Conservation (phyloP, 2,888 invertebrate species). For the Drosophila tanythrix region DNA sequence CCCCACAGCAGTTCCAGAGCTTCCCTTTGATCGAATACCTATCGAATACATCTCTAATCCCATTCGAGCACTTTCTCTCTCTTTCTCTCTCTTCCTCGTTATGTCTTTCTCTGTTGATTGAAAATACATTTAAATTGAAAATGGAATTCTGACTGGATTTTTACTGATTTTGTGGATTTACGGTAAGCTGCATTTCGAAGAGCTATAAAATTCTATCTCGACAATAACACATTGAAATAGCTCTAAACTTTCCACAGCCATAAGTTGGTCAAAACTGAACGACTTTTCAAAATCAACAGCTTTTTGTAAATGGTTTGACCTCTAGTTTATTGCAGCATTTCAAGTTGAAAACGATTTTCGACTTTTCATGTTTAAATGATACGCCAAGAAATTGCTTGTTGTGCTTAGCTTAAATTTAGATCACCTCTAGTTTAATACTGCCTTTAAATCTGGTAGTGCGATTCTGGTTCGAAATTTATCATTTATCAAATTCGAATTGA, state of each 20-base stretch:
- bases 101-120: not conserved
- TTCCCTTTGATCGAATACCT: constrained; percentile 13
- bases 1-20: constrained; percentile 36
- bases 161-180: too few relatives aligned
- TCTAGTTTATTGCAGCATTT: not conserved
- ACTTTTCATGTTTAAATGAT: not conserved
- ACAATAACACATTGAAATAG: too few relatives aligned
- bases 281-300: not conserved
- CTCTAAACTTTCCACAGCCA: not conserved
- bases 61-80: not conserved
- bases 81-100: not conserved
- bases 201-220: too few relatives aligned
- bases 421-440: too few relatives aligned
- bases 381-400: not conserved
- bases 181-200: too few relatives aligned
- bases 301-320: not conserved
- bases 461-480: not conserved
- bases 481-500: too few relatives aligned
- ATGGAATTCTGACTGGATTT: not conserved
- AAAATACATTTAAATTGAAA: not conserved
- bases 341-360: not conserved
- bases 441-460: not conserved
- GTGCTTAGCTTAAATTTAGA: too few relatives aligned
- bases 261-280: not conserved
- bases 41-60: not conserved